These are phyloP conservation scores for Poecile atricapillus DNA, from an alignment of 2,113 vertebrate genomes.

Conservation along the genomic window DNA sequence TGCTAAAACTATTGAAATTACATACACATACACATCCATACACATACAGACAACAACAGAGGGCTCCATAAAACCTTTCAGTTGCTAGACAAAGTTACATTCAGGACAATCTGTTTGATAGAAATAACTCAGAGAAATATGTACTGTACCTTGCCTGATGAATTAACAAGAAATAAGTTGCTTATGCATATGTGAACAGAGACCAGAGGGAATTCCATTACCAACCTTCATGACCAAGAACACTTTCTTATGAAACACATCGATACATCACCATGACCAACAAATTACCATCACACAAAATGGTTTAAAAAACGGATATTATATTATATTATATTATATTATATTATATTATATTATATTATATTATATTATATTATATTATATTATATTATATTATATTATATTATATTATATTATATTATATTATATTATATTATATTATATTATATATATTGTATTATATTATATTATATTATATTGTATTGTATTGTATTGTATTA, in stretches of 20 bases:
- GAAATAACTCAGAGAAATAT: constrained; percentile 44
- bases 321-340: no score
- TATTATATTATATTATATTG: no score
- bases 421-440: no score
- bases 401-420: no score
- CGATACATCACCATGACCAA: not conserved
- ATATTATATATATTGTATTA: no score
- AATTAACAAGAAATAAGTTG: not conserved
- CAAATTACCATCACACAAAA: not conserved
- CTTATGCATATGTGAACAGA: not conserved
- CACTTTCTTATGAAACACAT: not conserved
- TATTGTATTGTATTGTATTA: no score
- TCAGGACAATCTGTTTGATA: constrained; percentile 48
- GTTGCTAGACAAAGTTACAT: constrained; percentile 40
- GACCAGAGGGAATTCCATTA: not conserved
- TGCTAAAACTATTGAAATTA: constrained; percentile 64
- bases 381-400: no score
- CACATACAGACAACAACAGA: constrained; percentile 67
- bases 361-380: no score
- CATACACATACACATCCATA: constrained; percentile 54
- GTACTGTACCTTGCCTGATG: not conserved
- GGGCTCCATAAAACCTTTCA: constrained; percentile 56
- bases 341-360: no score
- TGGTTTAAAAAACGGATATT: no score
- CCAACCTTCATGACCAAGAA: not conserved